Evolutionary conservation across 1,140 invertebrate genomes (phyloP).

Genomic region (Euschistus heros): DNA sequence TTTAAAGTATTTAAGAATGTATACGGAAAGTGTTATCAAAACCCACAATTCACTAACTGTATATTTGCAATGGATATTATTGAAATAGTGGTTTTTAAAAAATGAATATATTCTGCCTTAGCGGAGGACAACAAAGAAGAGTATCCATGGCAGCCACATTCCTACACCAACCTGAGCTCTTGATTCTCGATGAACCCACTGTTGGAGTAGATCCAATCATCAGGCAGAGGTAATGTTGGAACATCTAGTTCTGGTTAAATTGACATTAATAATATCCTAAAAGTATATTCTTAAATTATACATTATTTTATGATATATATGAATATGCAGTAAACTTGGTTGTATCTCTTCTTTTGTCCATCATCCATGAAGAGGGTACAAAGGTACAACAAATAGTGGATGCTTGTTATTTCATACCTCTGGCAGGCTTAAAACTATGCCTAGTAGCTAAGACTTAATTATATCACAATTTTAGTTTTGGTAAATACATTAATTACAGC

Average conservation of each 20-base stretch:
- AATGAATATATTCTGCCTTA: conserved; percentile 35
- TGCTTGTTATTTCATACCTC: no score
- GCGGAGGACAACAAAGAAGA: conserved; percentile 80
- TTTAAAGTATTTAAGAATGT: no score
- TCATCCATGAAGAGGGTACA: no score
- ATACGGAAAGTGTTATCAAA: no score
- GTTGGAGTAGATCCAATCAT: conserved; percentile 85
- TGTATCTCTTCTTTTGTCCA: neutral
- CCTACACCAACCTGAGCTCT: conserved; percentile 74
- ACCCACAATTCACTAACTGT: no score
- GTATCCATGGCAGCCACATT: conserved; percentile 79
- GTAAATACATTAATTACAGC: no score
- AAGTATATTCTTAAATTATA: neutral
- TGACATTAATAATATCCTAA: neutral
- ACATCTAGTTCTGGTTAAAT: neutral
- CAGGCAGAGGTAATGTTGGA: conserved; percentile 56
- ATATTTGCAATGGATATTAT: no score
- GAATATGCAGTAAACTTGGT: neutral
- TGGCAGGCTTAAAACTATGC: no score
- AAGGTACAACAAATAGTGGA: no score
- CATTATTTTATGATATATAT: neutral
- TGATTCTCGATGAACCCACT: conserved; percentile 89
- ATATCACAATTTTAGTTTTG: no score
- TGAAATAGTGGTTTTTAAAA: no score
- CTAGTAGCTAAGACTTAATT: no score